Evolutionary conservation across 2,888 invertebrate genomes (phyloP).

Genomic region (Nymphalis urticae): DNA sequence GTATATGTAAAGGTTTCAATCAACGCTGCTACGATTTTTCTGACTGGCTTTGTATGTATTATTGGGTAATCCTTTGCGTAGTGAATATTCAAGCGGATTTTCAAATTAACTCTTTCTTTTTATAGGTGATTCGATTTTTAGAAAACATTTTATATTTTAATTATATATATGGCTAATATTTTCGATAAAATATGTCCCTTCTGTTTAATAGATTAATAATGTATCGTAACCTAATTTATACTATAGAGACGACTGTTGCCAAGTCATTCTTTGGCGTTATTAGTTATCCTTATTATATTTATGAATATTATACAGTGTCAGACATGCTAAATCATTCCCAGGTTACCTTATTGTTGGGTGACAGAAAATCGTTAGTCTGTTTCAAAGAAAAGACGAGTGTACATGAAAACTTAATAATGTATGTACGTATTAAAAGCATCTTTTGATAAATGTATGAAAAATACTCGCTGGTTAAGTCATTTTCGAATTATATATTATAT

Average conservation of each 20-base stretch:
- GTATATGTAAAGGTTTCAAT: constrained; percentile 41
- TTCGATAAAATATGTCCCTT: not conserved
- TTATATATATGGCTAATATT: not conserved
- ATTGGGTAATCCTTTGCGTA: constrained; percentile 14
- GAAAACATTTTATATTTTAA: too few species aligned
- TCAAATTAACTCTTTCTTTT: constrained; percentile 23
- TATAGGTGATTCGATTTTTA: constrained; percentile 25
- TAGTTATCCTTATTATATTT: constrained; percentile 18
- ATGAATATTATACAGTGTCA: constrained; percentile 10
- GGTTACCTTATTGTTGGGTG: constrained; percentile 19
- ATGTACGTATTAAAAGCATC: not conserved
- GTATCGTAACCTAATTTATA: constrained; percentile 10
- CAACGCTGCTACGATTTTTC: constrained; percentile 36
- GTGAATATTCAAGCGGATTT: constrained; percentile 26
- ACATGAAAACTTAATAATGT: not conserved
- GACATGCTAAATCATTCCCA: constrained; percentile 31
- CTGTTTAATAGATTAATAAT: not conserved
- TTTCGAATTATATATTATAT: too few species aligned
- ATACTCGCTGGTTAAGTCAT: not conserved
- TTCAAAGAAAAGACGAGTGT: not conserved
- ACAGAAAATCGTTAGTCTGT: not conserved
- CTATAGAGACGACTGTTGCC: constrained; percentile 18
- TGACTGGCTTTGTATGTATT: constrained; percentile 34
- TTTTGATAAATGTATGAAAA: not conserved
- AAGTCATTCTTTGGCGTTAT: constrained; percentile 16